Evolutionary conservation across 2,888 invertebrate species (phyloP), one percentile per base, ranked within the genome.

Genomic region (Morpho achilles): DNA sequence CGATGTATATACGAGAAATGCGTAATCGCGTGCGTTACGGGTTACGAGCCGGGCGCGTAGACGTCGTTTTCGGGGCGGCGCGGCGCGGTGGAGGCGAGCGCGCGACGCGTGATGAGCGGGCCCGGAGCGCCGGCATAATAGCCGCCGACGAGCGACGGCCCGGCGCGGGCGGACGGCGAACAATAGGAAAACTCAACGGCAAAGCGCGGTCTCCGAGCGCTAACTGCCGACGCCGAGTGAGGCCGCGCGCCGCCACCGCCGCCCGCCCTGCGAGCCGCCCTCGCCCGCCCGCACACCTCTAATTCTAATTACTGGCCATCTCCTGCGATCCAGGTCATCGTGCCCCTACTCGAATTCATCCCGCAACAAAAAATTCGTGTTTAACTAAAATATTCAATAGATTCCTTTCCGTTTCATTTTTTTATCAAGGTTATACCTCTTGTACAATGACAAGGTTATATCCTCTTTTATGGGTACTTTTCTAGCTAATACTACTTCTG

Each of bases 221-320:
- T 76, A 74, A 75, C 76, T 62, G 62, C 59, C 64, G 64, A 56
- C 32, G 32, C 32, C 32, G 32, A 32, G 57, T 75, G 74, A 67
- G 70, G 69, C 69, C 68, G 67, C 69, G 65, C 69, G 65, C 67
- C 71, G 68, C 70, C 72, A 70, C 74, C 67, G 70, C 66, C 72
- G 59, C 64, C 64, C 66, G 62, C 70, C 62, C 56, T 59, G 64
- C 63, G 60, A 67, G 62, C 63, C 57, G 59, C 64, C 68, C 64
- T 66, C 62, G 56, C 72, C 74, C 69, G 69, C 73, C 74, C 79
- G 71, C 74, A 60, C 76, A 76, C 79, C 77, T 79, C 77, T 79
- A 79, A 79, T 82, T 84, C 80, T 83, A 85, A 87, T 85, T 87
- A 85, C 80, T 86, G 76, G 75, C 82, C 79, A 83, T 83, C 82